A percentile compares a stretch with the other conserved stretches of the same genome.
Evolutionary conservation across 2,113 vertebrate genomes (phyloP).

Genomic region (Piprites chloris): DNA sequence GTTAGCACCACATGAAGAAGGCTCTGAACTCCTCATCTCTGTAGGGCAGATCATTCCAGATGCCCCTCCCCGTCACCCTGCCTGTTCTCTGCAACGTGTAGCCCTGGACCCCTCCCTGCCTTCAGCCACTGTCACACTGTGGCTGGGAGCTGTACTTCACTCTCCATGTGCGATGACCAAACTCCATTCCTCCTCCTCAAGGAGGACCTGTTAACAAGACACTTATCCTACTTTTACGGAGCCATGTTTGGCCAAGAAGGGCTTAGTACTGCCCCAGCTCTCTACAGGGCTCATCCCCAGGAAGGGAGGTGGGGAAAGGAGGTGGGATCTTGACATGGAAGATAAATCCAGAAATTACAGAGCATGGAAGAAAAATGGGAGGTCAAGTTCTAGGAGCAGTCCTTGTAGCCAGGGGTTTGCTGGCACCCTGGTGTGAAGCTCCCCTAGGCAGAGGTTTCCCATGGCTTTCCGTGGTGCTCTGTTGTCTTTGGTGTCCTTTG

Average conservation of each 20-base stretch:
- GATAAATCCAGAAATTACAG: not conserved
- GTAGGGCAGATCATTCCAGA: not conserved
- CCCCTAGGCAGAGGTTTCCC: not conserved
- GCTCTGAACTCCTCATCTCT: not conserved
- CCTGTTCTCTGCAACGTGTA: not conserved
- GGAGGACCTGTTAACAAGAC: not conserved
- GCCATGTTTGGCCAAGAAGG: not conserved
- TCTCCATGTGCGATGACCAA: not conserved
- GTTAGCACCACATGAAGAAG: not conserved
- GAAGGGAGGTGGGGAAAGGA: not conserved
- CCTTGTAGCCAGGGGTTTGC: not conserved
- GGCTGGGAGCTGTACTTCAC: not conserved
- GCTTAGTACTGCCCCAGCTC: not conserved
- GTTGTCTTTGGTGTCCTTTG: not conserved
- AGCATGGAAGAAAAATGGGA: not conserved
- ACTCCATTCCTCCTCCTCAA: not conserved
- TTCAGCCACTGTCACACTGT: rapidly evolving
- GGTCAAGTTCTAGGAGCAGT: not conserved
- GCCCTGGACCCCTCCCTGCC: not conserved
- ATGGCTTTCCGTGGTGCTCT: not conserved
- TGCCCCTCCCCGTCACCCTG: not conserved
- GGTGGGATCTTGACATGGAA: not conserved
- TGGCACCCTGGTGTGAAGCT: not conserved
- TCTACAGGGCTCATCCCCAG: not conserved
- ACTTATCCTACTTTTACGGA: not conserved